These are phyloP conservation scores for Aphidius gifuensis DNA, from an alignment of 1,140 invertebrate genomes.

Conservation along the genomic window DNA sequence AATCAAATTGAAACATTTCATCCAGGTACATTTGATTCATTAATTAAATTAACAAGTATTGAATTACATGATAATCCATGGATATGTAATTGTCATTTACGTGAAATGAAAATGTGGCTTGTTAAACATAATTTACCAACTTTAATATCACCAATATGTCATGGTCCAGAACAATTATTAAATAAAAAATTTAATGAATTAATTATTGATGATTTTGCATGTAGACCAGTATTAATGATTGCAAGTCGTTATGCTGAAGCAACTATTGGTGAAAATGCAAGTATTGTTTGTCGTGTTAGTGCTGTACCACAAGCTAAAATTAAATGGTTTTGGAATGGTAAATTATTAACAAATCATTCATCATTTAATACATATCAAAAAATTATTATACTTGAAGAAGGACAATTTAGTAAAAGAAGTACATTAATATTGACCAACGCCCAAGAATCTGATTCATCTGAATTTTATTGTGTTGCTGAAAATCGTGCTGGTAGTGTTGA, in stretches of 20 bases:
- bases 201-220: slow-evolving; percentile 80
- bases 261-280: slow-evolving; percentile 78
- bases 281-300: slow-evolving; percentile 74
- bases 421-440: slow-evolving; percentile 81
- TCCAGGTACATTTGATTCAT: slow-evolving; percentile 68
- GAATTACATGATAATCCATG: slow-evolving; percentile 89
- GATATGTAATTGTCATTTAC: slow-evolving; percentile 83
- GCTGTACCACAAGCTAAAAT: slow-evolving; percentile 78
- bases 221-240: slow-evolving; percentile 76
- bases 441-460: slow-evolving; percentile 81
- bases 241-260: slow-evolving; percentile 74
- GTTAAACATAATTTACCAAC: slow-evolving; percentile 78
- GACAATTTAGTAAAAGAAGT: slow-evolving; percentile 68
- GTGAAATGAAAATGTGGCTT: slow-evolving; percentile 81
- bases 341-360: slow-evolving; percentile 75
- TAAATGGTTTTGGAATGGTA: slow-evolving; percentile 85
- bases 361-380: slow-evolving; percentile 77
- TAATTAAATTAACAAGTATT: slow-evolving; percentile 74
- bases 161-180: slow-evolving; percentile 65
- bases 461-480: slow-evolving; percentile 88
- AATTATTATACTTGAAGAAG: slow-evolving; percentile 76
- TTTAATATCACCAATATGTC: slow-evolving; percentile 71
- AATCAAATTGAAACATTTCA: slow-evolving; percentile 74
- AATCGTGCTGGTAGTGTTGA: slow-evolving; percentile 90
- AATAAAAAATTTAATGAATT: slow-evolving; percentile 72